phyloP scores from a whole-genome alignment of 2,888 invertebrate genomes.

The Conchocele bisecta region DNA sequence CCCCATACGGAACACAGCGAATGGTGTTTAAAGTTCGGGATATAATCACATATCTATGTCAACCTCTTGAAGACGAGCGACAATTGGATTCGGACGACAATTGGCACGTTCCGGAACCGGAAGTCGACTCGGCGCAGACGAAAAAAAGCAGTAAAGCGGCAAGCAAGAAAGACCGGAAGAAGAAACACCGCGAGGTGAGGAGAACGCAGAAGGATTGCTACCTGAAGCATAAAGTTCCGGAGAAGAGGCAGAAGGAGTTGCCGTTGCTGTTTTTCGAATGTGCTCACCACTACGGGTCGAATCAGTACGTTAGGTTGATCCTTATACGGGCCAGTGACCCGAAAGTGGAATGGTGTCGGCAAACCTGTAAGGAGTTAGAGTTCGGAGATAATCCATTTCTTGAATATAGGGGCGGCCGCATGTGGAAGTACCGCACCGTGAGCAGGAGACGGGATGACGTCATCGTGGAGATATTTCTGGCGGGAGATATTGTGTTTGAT shows the following conservation, averaged over 20 bases:
- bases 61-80: background rate
- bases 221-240: conserved; percentile 39
- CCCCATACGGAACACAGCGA: conserved; percentile 54
- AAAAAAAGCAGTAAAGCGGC: conserved; percentile 10
- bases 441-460: conserved; percentile 17
- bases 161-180: conserved; percentile 14
- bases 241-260: conserved; percentile 24
- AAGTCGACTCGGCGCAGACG: background rate
- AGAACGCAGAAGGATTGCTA: conserved; percentile 52
- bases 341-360: conserved; percentile 51
- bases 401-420: conserved; percentile 41
- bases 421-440: conserved; percentile 39
- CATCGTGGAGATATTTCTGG: conserved; percentile 48
- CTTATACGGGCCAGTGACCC: conserved; percentile 42
- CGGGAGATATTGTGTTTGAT: conserved; percentile 52
- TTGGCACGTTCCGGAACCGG: conserved; percentile 30
- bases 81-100: conserved; percentile 23
- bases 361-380: conserved; percentile 49
- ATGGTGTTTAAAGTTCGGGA: conserved; percentile 46
- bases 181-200: conserved; percentile 25
- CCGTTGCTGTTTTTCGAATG: conserved; percentile 60
- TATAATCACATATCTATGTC: conserved; percentile 42
- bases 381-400: conserved; percentile 56
- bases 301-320: conserved; percentile 53
- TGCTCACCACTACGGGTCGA: conserved; percentile 52